Base-by-base conservation (phyloP, 37 sponge, comb jelly and placozoan species). In the Axinella damicornis region DNA sequence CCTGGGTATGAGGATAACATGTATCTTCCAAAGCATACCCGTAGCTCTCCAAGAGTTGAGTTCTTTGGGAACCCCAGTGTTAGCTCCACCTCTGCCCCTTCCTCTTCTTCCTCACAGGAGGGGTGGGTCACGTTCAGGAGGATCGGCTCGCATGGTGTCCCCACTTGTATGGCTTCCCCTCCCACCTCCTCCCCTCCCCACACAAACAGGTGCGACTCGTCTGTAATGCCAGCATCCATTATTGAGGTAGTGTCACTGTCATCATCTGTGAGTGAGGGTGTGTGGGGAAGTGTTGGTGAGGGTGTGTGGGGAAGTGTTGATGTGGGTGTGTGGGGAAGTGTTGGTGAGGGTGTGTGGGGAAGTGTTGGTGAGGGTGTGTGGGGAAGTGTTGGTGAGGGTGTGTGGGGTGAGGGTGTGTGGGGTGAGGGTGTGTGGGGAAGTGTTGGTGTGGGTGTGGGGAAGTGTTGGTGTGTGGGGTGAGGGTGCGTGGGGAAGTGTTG, bases 91-190 rank as follows among this genome's bases (percentile, higher is more conserved):
- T 83, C 83, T 52, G 17, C 5, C 24, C 16, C 73, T 52, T 46
- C 5, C 24, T 46, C 73, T 24, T 46, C 73, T 13, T 28, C 68
- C 59, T 21, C 54, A 56, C 21, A 1, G 11, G 76, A 25, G 31
- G 87, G 94, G 68, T 94, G 83, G 25, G 78, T 74, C 57, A 94
- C 53, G 31, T 70, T 78, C 57, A 94, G 90, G 22, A 89, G 87
- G 21, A 94, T 33, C 58, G 94, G 94, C 69, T 94, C 94, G 25
- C 60, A 78, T 13, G 83, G 22, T 0, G 53, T 30, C 24, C 94
- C 94, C 24, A 74, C 56, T 2, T 25, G 65, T 12, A 83, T 53
- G 13, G 52, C 57, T 21, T 68, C 90, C 0, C 87, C 90, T 0
- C 60, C 65, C 30, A 93, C 90, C 53, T 84, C 64, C 35, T 37